Base-by-base conservation (phyloP, 2,888 invertebrate species). In the Ormyrus rosae region DNA sequence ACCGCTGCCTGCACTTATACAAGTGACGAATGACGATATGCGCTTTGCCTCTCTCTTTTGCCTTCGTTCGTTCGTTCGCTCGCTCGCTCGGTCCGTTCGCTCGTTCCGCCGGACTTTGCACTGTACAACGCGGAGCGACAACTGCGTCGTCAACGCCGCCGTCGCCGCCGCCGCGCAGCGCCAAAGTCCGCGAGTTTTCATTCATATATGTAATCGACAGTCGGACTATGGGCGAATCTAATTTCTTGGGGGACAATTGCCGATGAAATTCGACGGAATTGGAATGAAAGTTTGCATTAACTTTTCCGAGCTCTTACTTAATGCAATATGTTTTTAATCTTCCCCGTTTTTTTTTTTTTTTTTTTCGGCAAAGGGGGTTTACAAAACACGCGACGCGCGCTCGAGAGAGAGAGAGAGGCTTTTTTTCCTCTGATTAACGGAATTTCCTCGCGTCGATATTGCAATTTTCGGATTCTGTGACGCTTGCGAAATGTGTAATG, bases 21-120 rank as follows among this genome's bases (percentile, higher is more conserved):
- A 71, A 82, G 82, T 82, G 82, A 80, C 82, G 82, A 82, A 82
- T 80, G 80, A 82, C 82, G 82, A 77, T 80, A 71, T 71, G 73
- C 69, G 78, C 71, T 81, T 78, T 71, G 70, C 19, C 64, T 45
- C 70, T 55, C 13, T 45, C 67, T 45, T 45, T 9, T 48, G 10
- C 45, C 34, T 34, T 19, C 53, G 10, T 6, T 63, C 19, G 51
- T 56, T 19, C 46, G 46, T 46, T 45, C 67, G 50, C 13, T 9
- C 55, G 10, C 13, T 19, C 53, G 10, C 3, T 68, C 19, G 51
- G 51, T 56, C 45, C 45, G 6, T 10, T 10, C 70, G 64, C 5
- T 45, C 56, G 46, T 61, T 68, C 76, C 60, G 8, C 61, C 45
- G 45, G 48, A 34, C 53, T 11, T 10, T 5, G 34, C 51, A n/a